A percentile compares a stretch with the other conserved stretches of the same genome.
These are phyloP conservation scores for Triops longicaudatus DNA, from an alignment of 1,140 invertebrate species.

Conservation along the genomic window DNA sequence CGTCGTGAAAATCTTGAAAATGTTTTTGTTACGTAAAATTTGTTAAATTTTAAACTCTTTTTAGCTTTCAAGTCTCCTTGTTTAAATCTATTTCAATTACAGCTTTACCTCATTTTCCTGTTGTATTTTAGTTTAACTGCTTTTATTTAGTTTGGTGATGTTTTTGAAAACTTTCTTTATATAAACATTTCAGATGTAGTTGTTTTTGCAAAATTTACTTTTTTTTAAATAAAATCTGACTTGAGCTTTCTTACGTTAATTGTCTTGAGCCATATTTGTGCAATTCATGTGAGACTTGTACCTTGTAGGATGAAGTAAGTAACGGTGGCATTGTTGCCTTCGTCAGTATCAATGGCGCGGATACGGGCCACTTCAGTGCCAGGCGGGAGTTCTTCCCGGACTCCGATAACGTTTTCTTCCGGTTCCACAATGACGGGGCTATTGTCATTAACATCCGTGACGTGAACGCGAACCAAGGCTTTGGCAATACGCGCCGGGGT, in stretches of 20 bases:
- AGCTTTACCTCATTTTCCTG: no score
- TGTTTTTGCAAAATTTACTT: no score
- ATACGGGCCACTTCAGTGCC: constrained; percentile 76
- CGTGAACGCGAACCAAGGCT: constrained; percentile 60
- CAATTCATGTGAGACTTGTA: constrained; percentile 35
- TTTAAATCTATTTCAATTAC: no score
- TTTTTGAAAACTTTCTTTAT: no score
- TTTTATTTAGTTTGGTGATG: no score
- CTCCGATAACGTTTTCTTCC: constrained; percentile 73
- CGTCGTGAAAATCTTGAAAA: not conserved
- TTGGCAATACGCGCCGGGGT: constrained; percentile 58
- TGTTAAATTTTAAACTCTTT: not conserved
- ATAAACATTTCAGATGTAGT: no score
- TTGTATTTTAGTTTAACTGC: no score
- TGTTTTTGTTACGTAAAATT: not conserved
- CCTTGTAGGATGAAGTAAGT: constrained; percentile 77
- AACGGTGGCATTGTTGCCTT: constrained; percentile 77
- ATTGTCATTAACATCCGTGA: constrained; percentile 85
- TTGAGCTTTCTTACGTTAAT: no score
- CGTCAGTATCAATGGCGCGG: constrained; percentile 74
- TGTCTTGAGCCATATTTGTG: no score
- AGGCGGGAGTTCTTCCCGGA: constrained; percentile 75
- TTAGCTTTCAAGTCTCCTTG: not conserved
- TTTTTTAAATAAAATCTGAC: no score
- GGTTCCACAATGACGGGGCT: constrained; percentile 78